These are phyloP conservation scores for Corythoichthys intestinalis DNA, from an alignment of 2,113 vertebrate genomes.

Conservation along the genomic window DNA sequence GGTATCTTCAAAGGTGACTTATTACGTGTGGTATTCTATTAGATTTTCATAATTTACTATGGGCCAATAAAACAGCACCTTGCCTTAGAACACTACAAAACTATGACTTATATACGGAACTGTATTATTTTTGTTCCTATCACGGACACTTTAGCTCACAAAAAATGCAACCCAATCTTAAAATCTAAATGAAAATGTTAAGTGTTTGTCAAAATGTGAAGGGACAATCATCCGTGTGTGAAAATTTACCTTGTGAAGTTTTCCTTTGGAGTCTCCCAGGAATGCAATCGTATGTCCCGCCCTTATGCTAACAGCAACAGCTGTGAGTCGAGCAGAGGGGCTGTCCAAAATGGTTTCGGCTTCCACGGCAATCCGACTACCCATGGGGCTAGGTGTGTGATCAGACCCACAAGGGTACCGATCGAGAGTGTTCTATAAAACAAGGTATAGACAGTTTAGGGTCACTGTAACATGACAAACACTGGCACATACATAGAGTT, in stretches of 20 bases:
- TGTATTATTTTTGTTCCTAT: no score
- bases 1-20: no score
- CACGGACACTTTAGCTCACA: no score
- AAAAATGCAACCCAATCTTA: background rate
- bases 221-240: background rate
- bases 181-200: background rate
- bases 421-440: slow-evolving; percentile 84
- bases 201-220: background rate
- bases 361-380: slow-evolving; percentile 81
- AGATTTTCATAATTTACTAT: no score
- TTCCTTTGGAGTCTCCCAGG: slow-evolving; percentile 89
- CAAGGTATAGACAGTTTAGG: background rate
- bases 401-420: slow-evolving; percentile 95
- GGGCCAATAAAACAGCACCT: no score
- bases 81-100: no score
- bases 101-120: no score
- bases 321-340: slow-evolving; percentile 81
- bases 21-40: no score
- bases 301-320: slow-evolving; percentile 85
- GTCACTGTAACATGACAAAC: background rate
- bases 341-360: slow-evolving; percentile 82
- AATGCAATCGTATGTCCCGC: slow-evolving; percentile 86
- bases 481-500: background rate
- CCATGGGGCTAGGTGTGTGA: slow-evolving; percentile 97
- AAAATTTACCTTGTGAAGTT: slow-evolving; percentile 83